Percentiles rank a stretch among this genome's conserved stretches.
Conservation (phyloP, 2,113 vertebrate genomes). For the Datnioides undecimradiatus region DNA sequence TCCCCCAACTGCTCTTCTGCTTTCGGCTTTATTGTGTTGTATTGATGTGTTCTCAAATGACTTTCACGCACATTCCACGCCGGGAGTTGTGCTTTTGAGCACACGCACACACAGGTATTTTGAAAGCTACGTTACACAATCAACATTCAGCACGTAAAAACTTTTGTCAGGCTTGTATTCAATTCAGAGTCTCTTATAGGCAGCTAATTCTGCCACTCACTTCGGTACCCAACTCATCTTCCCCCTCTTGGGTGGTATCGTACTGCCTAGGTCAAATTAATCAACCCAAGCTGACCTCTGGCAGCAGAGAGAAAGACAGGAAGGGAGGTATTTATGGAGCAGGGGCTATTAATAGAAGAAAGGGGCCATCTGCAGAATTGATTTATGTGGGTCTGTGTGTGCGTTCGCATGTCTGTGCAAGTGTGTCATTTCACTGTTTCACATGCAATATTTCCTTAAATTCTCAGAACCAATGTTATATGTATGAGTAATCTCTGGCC, state of each 20-base stretch:
- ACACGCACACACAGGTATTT: constrained; percentile 2
- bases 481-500: background rate
- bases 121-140: constrained; percentile 5
- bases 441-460: background rate
- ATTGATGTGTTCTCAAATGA: constrained; percentile 60
- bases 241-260: constrained; percentile 45
- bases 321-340: constrained; percentile 74
- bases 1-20: constrained; percentile 57
- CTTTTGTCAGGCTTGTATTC: constrained; percentile 7
- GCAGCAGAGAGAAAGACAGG: constrained; percentile 57
- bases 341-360: constrained; percentile 73
- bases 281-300: constrained; percentile 60
- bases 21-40: constrained; percentile 47
- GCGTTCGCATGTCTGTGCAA: constrained; percentile 6
- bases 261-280: constrained; percentile 69
- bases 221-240: constrained; percentile 11
- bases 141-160: constrained; percentile 7
- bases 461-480: background rate
- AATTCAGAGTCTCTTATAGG: background rate
- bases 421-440: constrained; percentile 4
- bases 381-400: constrained; percentile 53
- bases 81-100: constrained; percentile 10
- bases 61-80: constrained; percentile 22
- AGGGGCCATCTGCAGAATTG: constrained; percentile 63
- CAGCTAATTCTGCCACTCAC: constrained; percentile 14